Evolutionary conservation across 1,140 invertebrate species (phyloP).

Genomic region (Popillia japonica): DNA sequence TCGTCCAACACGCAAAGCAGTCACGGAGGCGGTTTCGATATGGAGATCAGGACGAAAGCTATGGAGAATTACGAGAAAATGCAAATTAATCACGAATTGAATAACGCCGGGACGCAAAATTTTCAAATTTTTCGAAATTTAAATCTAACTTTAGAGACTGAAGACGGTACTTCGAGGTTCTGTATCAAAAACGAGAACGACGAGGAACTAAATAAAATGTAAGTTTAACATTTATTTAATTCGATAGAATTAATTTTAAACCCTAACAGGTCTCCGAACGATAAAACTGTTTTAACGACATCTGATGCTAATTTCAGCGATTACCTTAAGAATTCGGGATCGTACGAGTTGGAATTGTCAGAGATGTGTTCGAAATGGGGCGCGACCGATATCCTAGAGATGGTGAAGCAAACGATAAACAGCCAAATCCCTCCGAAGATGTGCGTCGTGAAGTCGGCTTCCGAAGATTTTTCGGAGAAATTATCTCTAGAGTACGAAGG

Average conservation of each 20-base stretch:
- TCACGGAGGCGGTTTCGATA: conserved; percentile 38
- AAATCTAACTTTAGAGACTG: conserved; percentile 42
- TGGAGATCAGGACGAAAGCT: conserved; percentile 50
- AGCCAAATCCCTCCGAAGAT: conserved; percentile 79
- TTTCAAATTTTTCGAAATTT: conserved; percentile 56
- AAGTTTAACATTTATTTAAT: neutral
- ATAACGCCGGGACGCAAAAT: conserved; percentile 49
- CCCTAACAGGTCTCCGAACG: neutral
- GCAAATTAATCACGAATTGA: conserved; percentile 51
- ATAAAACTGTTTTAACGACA: neutral
- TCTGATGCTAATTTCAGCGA: neutral
- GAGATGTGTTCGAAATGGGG: conserved; percentile 81
- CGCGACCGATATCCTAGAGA: conserved; percentile 79
- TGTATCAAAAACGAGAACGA: conserved; percentile 19
- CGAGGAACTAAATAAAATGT: neutral
- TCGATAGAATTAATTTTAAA: neutral
- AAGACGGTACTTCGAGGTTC: conserved; percentile 16
- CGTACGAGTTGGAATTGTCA: conserved; percentile 66
- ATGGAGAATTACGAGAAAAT: conserved; percentile 46
- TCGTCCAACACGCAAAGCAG: conserved; percentile 57
- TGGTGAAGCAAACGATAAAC: conserved; percentile 82
- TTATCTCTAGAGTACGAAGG: conserved; percentile 78
- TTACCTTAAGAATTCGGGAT: conserved; percentile 50
- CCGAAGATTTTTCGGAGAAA: conserved; percentile 58
- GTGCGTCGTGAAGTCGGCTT: conserved; percentile 66